Evolutionary conservation across 2,113 vertebrate genomes (phyloP), one percentile per base, ranked within the genome.

Genomic region (Ardeotis arabs): DNA sequence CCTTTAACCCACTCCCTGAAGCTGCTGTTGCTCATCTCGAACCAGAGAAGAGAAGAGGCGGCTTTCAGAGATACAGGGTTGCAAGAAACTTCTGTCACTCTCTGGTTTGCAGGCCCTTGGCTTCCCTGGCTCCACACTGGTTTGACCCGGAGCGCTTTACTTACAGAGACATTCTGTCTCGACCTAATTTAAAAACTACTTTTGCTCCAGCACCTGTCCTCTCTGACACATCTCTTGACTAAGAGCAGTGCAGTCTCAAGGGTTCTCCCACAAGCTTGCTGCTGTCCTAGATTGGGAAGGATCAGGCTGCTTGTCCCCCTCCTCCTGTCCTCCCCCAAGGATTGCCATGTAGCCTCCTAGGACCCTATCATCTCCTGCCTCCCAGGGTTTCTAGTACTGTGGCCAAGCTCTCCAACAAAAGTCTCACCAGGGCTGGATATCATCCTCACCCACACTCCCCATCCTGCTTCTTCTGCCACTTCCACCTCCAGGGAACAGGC

Each of bases 381-480:
- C 49, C 18, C 10, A 14, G 49, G 41, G 27, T 66, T 85, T 83
- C 75, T 66, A 52, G 55, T 53, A 25, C 63, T 69, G 31, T 29
- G 59, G 47, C 67, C 81, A 63, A 80, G 70, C 45, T 69, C 67
- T 64, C 55, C 75, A 69, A 28, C 17, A 5, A 28, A 64, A 85
- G 53, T 87, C 66, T 90, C 63, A 82, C 78, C 67, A 81, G 52
- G 35, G 9, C 73, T 95, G 69, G 39, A 41, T 90, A 69, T 85
- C 85, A 62, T 81, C 60, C 47, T 89, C 91, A 84, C 86, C 88
- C 89, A 89, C 12, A 0, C 69, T 89, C 69, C 23, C 23, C 68
- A 81, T 92, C 33, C 84, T 96, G 80, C 84, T 94, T 14, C 87
- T 93, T 95, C 93, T 96, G 91, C 84, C 87, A 76, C 95, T 92